Evolutionary conservation across 2,113 vertebrate genomes (phyloP).

Genomic region (Tapirus terrestris): DNA sequence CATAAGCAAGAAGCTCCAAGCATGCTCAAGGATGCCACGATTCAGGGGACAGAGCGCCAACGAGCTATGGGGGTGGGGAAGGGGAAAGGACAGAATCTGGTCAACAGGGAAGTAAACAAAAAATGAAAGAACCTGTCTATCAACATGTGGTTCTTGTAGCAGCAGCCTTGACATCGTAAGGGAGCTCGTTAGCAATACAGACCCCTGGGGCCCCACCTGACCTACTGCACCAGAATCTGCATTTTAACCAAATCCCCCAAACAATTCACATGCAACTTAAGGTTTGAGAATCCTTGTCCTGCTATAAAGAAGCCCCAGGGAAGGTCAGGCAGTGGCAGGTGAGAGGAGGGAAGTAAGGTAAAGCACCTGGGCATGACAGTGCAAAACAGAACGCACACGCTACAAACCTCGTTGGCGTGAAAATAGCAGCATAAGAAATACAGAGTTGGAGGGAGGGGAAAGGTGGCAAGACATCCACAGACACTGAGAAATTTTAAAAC

Average conservation of each 20-base stretch:
- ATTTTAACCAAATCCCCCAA: not conserved
- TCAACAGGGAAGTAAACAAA: not conserved
- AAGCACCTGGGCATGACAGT: rapidly evolving
- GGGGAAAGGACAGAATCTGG: not conserved
- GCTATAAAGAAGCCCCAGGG: not conserved
- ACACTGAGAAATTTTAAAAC: not conserved
- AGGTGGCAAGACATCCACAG: not conserved
- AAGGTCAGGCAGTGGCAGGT: not conserved
- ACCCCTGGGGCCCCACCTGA: not conserved
- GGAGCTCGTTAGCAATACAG: not conserved
- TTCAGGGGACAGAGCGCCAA: not conserved
- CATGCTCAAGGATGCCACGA: not conserved
- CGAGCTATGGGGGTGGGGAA: rapidly evolving
- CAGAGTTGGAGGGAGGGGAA: not conserved
- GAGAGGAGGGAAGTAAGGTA: no score
- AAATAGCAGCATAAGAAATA: not conserved
- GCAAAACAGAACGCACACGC: not conserved
- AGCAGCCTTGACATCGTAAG: no score
- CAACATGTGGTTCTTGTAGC: not conserved
- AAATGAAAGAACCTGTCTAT: not conserved
- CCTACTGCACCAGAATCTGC: not conserved
- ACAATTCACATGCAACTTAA: not conserved
- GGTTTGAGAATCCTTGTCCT: not conserved
- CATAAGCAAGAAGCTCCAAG: not conserved
- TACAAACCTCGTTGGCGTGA: not conserved